Base-by-base conservation (phyloP, 2,888 invertebrate genomes). In the Cecidostiba fungosa region DNA sequence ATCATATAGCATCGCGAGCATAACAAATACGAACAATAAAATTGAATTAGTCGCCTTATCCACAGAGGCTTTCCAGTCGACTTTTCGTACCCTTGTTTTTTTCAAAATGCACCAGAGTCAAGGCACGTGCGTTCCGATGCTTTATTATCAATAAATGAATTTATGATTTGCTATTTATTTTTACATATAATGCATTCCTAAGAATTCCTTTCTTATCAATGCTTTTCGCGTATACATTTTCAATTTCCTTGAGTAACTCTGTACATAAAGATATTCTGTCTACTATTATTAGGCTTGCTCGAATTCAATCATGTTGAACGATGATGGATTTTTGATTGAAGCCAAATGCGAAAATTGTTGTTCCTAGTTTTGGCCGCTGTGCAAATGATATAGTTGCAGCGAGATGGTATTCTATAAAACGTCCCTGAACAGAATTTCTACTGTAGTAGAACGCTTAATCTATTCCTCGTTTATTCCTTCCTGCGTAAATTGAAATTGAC, bases 1-100 rank as follows among this genome's bases (percentile, higher is more conserved):
- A 29, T 14, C 23, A 50, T 70, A 32, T 23, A 62, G 19, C 14
- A 23, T 19, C 16, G 16, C 84, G 77, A 84, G 82, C 86, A 85
- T 81, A 74, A 84, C 86, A 69, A 89, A 89, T 88, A 89, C 85
- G 87, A 87, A 79, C 89, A 90, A 89, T 89, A 87, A 90, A 88
- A 88, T 89, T 84, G 85, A 89, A 88, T 89, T 90, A 88, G 77
- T 82, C 77, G 73, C 72, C 72, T 69, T 83, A 85, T 81, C 82
- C 82, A 81, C 79, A 16, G 4, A 69, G 32, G 29, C 32, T 69
- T n/a, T 54, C 32, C 5, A 69, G 69, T 1, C 16, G 29, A 3
- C 16, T 69, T 29, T 29, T 29, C 6, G 14, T 62, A 62, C 12
- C 26, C 62, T 16, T 16, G 16, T 32, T 69, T 69, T 26, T 69